Conservation (phyloP, 1,140 invertebrate genomes). For the Charaxes varanes region DNA sequence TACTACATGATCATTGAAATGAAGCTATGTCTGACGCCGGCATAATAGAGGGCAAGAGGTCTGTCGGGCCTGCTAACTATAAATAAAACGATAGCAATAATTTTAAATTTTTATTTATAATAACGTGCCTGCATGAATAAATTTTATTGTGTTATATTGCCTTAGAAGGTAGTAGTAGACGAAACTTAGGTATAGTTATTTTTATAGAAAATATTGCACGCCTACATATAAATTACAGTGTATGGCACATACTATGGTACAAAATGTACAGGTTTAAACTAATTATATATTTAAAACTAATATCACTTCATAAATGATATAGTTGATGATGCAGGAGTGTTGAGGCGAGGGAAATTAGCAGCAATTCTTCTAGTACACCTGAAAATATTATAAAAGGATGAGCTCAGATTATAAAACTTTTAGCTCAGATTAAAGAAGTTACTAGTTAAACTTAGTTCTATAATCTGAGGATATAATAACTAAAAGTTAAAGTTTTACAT, state of each 20-base stretch:
- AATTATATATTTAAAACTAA: conserved; percentile 50
- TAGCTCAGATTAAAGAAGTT: no score
- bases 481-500: no score
- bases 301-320: conserved; percentile 72
- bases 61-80: no score
- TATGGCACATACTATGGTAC: conserved; percentile 70
- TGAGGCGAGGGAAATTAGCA: conserved; percentile 34
- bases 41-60: no score
- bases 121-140: conserved; percentile 62
- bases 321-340: conserved; percentile 46
- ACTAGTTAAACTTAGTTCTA: no score
- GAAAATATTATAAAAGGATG: conserved; percentile 5
- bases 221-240: conserved; percentile 60
- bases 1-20: no score
- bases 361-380: conserved; percentile 41
- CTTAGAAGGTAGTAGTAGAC: conserved; percentile 48
- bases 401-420: no score
- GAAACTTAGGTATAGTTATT: conserved; percentile 43
- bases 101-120: conserved; percentile 54
- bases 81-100: conserved; percentile 26
- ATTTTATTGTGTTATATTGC: conserved; percentile 67
- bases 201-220: conserved; percentile 63
- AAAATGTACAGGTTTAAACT: conserved; percentile 68
- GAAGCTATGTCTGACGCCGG: no score
- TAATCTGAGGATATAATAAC: no score